Conservation (phyloP, 2,797 vertebrate genomes). For the Poeciliopsis turneri region DNA sequence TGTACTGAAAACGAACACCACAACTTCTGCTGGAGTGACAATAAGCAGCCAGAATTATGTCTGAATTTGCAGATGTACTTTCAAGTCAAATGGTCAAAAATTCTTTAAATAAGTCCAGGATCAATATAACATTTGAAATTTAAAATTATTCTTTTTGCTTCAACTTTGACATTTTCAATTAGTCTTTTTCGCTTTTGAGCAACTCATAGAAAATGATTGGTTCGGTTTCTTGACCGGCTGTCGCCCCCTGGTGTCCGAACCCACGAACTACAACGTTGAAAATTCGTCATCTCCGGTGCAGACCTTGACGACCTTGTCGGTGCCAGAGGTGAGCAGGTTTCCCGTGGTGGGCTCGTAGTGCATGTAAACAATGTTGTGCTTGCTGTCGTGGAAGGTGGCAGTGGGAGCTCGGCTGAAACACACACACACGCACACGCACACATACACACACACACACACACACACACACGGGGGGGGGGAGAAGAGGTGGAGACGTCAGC, state of each 20-base stretch:
- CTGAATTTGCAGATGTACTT: neutral
- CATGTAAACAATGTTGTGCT: constrained; percentile 92
- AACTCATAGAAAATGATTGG: neutral
- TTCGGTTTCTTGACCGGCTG: neutral
- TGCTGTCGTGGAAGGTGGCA: constrained; percentile 96
- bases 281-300: constrained; percentile 24
- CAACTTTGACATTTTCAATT: neutral
- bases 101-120: neutral
- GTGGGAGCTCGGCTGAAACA: constrained; percentile 90
- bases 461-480: constrained; percentile 8
- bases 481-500: neutral
- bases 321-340: constrained; percentile 92
- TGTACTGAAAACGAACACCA: neutral
- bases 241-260: constrained; percentile 12
- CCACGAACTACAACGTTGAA: constrained; percentile 7
- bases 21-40: neutral
- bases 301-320: constrained; percentile 96
- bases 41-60: neutral
- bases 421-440: constrained; percentile 12
- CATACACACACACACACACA: neutral
- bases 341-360: constrained; percentile 95
- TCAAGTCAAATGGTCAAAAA: neutral
- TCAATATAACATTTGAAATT: neutral
- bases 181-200: neutral
- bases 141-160: neutral